A percentile compares a stretch with the other conserved stretches of the same genome.
Evolutionary conservation across 2,113 vertebrate species (phyloP).

Genomic region (Cyanoderma ruficeps): DNA sequence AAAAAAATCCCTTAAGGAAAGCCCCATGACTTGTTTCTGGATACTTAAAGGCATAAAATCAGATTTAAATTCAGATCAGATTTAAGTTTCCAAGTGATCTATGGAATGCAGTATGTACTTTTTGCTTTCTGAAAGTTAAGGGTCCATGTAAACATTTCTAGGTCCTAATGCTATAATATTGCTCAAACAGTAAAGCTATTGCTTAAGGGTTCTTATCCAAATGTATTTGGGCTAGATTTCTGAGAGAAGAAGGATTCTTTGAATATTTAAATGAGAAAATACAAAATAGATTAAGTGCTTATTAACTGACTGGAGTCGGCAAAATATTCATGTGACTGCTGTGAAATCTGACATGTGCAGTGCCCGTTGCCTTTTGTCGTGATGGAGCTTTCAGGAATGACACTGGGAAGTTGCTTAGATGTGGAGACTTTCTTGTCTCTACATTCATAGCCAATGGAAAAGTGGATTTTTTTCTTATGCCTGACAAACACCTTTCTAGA

Average conservation of each 20-base stretch:
- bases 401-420: background rate
- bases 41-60: constrained; percentile 1
- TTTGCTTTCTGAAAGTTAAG: background rate
- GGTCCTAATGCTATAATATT: background rate
- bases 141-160: background rate
- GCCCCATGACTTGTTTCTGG: background rate
- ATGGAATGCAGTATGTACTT: background rate
- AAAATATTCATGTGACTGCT: background rate
- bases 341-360: background rate
- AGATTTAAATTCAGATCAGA: background rate
- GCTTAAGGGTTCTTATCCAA: background rate
- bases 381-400: background rate
- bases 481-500: background rate
- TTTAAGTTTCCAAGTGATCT: background rate
- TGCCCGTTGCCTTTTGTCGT: background rate
- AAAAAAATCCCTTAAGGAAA: background rate
- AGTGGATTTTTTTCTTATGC: background rate
- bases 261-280: background rate
- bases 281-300: background rate
- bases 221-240: background rate
- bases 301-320: background rate
- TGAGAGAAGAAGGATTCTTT: background rate
- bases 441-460: background rate
- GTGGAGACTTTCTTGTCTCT: background rate
- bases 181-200: background rate